These are phyloP conservation scores for Eulemur macaco DNA, from an alignment of 2,113 vertebrate species.

Conservation along the genomic window DNA sequence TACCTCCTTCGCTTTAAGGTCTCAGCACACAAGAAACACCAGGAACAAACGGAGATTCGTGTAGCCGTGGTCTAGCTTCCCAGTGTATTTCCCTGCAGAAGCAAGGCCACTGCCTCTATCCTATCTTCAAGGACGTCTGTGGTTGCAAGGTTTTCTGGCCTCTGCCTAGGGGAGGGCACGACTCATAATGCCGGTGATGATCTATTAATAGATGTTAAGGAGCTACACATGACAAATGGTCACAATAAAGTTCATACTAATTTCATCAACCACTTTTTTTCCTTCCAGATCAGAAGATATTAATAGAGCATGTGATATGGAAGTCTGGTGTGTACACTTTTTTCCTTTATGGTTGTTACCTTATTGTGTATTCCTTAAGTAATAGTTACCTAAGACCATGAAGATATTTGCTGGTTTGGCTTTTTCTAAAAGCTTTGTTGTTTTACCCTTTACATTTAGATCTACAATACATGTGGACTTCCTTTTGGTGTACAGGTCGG, in stretches of 20 bases:
- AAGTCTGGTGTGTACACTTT: background rate
- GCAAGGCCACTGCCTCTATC: background rate
- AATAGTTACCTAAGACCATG: background rate
- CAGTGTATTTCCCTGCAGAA: background rate
- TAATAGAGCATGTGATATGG: background rate
- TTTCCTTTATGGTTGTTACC: background rate
- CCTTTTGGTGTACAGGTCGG: background rate
- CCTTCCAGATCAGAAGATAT: background rate
- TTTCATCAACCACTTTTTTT: background rate
- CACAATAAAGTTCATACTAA: background rate
- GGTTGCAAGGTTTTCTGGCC: background rate
- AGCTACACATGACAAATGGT: background rate
- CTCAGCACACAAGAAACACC: background rate
- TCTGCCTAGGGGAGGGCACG: background rate
- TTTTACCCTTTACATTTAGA: background rate
- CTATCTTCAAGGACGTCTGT: background rate
- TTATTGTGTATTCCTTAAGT: background rate
- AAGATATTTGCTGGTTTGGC: background rate
- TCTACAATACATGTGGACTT: background rate
- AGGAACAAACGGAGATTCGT: background rate
- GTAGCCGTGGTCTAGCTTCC: too few species aligned
- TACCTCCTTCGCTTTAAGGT: background rate
- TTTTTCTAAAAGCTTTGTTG: background rate
- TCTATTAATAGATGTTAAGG: too few species aligned
- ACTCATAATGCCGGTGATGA: background rate